These are phyloP conservation scores for Lasaia peninsularis DNA, from an alignment of 1,140 invertebrate species.

Conservation along the genomic window DNA sequence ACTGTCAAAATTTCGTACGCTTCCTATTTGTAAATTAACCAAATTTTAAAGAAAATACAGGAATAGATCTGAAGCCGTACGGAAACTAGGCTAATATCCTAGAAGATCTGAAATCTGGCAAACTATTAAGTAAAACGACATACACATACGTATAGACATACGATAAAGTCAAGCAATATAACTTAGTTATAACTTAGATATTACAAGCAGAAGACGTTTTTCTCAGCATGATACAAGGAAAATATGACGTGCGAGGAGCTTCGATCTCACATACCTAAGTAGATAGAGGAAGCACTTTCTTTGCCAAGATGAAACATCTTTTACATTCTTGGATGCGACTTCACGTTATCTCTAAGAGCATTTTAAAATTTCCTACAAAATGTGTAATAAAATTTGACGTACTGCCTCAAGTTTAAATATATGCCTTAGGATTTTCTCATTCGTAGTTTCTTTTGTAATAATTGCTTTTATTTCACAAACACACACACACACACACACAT, in stretches of 20 bases:
- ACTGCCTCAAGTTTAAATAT: background rate
- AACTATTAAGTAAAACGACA: no score
- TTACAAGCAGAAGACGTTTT: background rate
- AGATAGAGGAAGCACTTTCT: conserved; percentile 1
- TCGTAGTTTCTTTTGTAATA: background rate
- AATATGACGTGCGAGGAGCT: background rate
- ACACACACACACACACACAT: no score
- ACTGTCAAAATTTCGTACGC: no score
- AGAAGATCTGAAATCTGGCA: no score
- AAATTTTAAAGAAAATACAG: no score
- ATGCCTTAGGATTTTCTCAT: background rate
- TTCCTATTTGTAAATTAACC: no score
- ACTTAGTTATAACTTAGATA: background rate
- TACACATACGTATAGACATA: no score
- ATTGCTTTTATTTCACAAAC: no score
- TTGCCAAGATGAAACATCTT: background rate
- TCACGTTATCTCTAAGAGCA: conserved; percentile 3
- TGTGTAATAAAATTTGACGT: background rate
- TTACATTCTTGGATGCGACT: conserved; percentile 7
- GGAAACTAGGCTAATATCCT: no score
- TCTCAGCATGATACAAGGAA: background rate
- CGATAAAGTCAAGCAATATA: background rate
- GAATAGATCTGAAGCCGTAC: no score
- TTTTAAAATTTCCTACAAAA: conserved; percentile 4
- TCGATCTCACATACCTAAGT: background rate